phyloP scores from a whole-genome alignment of 2,888 invertebrate genomes.

The Cinara cedri region DNA sequence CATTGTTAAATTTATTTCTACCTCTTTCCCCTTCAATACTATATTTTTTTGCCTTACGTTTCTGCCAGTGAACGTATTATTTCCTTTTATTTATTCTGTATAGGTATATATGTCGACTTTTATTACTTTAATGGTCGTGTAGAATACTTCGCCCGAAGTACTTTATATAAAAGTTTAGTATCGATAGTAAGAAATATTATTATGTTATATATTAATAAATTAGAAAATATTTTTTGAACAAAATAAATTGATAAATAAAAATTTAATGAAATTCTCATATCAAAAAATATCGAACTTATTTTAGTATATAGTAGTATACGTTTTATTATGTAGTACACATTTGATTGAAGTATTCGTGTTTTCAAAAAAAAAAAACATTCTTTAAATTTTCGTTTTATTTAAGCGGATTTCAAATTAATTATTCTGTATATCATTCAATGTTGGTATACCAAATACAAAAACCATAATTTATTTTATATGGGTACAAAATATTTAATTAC shows the following conservation, averaged over 20 bases:
- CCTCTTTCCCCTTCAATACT: conserved; percentile 46
- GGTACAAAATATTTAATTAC: no score
- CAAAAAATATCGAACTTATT: no score
- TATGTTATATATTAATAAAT: conserved; percentile 26
- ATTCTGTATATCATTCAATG: no score
- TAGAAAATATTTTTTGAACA: conserved; percentile 5
- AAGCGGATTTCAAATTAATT: no score
- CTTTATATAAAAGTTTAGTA: conserved; percentile 38
- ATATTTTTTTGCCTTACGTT: conserved; percentile 40
- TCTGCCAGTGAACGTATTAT: conserved; percentile 34
- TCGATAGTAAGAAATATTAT: conserved; percentile 27
- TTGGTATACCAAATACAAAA: no score
- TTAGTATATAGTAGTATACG: no score
- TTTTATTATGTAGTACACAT: no score
- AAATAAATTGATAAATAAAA: background rate
- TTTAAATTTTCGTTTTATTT: no score
- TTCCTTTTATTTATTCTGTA: conserved; percentile 46
- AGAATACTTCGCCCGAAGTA: conserved; percentile 35
- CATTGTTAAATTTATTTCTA: conserved; percentile 56
- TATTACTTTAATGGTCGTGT: conserved; percentile 40
- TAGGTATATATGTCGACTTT: conserved; percentile 31
- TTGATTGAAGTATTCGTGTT: no score
- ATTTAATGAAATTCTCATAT: no score
- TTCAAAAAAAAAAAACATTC: no score
- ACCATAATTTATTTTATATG: no score